Evolutionary conservation across 2,113 vertebrate species (phyloP).

Genomic region (Paraplagusia blochii): DNA sequence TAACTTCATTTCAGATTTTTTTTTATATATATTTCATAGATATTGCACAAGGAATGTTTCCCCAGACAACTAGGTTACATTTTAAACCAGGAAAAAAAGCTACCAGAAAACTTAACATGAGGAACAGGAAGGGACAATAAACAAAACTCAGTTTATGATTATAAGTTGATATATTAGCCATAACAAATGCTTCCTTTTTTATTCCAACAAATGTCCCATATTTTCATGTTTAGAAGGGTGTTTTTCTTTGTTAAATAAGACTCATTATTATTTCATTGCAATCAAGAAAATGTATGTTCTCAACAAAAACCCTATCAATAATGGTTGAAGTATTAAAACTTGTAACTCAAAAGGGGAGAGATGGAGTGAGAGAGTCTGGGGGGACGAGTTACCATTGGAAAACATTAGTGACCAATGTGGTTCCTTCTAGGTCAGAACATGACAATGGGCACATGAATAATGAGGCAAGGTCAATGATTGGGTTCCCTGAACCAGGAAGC

Average conservation of each 20-base stretch:
- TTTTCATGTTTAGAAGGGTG: too few species aligned
- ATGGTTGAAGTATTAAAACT: slow-evolving; percentile 35
- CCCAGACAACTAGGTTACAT: too few species aligned
- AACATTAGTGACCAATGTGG: slow-evolving; percentile 12
- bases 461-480: not conserved
- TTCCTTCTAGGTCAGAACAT: not conserved
- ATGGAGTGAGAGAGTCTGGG: not conserved
- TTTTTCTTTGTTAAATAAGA: too few species aligned
- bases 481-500: slow-evolving; percentile 40
- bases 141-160: too few species aligned
- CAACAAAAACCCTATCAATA: not conserved
- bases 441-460: not conserved
- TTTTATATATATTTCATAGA: not conserved
- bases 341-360: not conserved
- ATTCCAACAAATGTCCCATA: too few species aligned
- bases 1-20: not conserved
- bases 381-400: not conserved
- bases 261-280: not conserved
- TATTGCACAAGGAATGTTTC: too few species aligned
- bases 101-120: too few species aligned
- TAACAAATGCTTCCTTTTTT: too few species aligned
- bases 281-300: too few species aligned
- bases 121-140: too few species aligned
- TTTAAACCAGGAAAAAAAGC: too few species aligned
- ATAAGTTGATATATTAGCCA: too few species aligned